Evolutionary conservation across 92 coral and sea anemone species (phyloP), one percentile per base, ranked within the genome.

Genomic region (Desmophyllum pertusum): DNA sequence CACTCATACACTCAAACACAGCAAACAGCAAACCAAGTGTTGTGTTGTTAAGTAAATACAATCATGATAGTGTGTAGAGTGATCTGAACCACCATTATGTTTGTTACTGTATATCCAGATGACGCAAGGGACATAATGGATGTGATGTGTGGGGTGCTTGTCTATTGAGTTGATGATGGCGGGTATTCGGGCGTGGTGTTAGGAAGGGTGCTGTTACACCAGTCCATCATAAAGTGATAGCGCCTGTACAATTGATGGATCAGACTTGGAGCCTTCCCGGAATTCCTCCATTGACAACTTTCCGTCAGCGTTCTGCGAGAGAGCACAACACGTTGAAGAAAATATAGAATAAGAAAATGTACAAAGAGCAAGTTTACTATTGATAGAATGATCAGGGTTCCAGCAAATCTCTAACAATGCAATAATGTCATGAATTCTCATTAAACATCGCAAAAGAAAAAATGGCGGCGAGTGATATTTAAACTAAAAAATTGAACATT

Each of bases 191-290:
- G 15, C 30, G 1, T 75, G 46, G 40, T 33, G 41, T 29, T 10
- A 10, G 19, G 59, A 21, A 61, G 18, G 18, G 23, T 39, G 25
- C 65, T 68, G n/a, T 64, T 70, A 94, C 5, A 94, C 98, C 52
- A 94, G 91, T 13, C 98, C 98, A 82, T 94, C 98, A 39, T 94
- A 94, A 36, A 96, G 87, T 52, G 99, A 95, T 65, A 96, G 83
- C 25, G 99, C 99, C 82, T 96, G 99, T 29, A 96, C 98, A 72
- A 96, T 96, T 66, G 98, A 96, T 17, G 99, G 99, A 75, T 96
- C 99, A 57, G 98, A 94, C 88, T 96, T 96, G 5, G 99, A 96
- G 5, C 99, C 99, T 69, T 96, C 99, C 29, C 94, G 89, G 85
- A 96, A 96, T 42, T 96, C 99, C 82, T 96, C 99, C 99, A 94